Evolutionary conservation across 2,113 vertebrate species (phyloP), one percentile per base, ranked within the genome.

Genomic region (Pangasianodon gigas): DNA sequence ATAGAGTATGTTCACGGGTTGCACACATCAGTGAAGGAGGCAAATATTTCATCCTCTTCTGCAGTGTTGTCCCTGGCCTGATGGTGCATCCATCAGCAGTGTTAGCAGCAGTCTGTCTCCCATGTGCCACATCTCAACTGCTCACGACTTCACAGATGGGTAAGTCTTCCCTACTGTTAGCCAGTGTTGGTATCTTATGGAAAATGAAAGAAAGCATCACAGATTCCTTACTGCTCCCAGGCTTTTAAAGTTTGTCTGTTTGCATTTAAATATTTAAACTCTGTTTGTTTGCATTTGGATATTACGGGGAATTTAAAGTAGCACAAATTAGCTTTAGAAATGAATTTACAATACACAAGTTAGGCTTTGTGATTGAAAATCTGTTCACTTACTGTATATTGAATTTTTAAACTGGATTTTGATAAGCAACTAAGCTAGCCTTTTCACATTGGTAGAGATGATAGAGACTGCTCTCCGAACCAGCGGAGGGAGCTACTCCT

Each of bases 11-110:
- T 56, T 56, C 7, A 19, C 0, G 6, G 51, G 51, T 56, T 82
- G 51, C 52, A 3, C 51, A 82, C n/a, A 82, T 54, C n/a, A 21
- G 29, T n/a, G 11, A 32, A 77, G 19, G 80, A 74, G 1, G 26
- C 46, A n/a, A 29, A 29, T 11, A n/a, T 87, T 87, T 79, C 13
- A 82, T 80, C 58, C 54, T 26, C 21, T 67, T 51, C 58, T 90
- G 41, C 90, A 96, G 98, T 98, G 98, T 79, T 98, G 97, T 14
- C 97, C 97, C 0, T 99, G 98, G 98, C 98, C 98, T 0, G 97
- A 99, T 44, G 90, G 95, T 79, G 93, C 97, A 29, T 97, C 95
- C 93, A 93, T 97, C 91, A 98, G 95, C 94, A 92, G 88, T 83
- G 85, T 84, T 86, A 97, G 95, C 91, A 97, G 92, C 81, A 94